Evolutionary conservation across 2,797 vertebrate genomes (phyloP).

Genomic region (Pampus argenteus): DNA sequence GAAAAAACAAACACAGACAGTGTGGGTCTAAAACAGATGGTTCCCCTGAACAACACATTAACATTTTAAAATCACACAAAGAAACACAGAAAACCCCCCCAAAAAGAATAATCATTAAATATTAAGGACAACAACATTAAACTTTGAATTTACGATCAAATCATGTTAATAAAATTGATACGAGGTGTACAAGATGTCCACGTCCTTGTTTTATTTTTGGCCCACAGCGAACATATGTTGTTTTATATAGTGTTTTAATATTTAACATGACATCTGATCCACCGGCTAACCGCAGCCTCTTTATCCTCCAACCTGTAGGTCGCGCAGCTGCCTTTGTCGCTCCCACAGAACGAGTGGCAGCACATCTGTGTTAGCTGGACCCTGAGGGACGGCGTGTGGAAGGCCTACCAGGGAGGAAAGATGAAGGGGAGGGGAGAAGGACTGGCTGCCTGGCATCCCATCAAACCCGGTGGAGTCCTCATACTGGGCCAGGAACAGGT

Average conservation of each 20-base stretch:
- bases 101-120: neutral
- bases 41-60: slow-evolving; percentile 15
- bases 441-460: slow-evolving; percentile 95
- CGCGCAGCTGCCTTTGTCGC: slow-evolving; percentile 92
- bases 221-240: neutral
- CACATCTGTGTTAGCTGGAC: slow-evolving; percentile 96
- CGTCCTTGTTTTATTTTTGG: slow-evolving; percentile 5
- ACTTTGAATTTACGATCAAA: neutral
- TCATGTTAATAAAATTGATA: neutral
- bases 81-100: neutral
- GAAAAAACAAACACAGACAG: neutral
- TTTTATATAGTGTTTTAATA: slow-evolving; percentile 16
- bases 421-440: slow-evolving; percentile 92
- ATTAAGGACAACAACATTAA: neutral
- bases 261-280: neutral
- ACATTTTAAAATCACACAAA: slow-evolving; percentile 6
- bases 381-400: slow-evolving; percentile 95
- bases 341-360: slow-evolving; percentile 92
- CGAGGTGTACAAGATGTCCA: neutral
- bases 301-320: slow-evolving; percentile 81
- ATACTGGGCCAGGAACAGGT: slow-evolving; percentile 99
- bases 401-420: slow-evolving; percentile 93
- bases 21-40: slow-evolving; percentile 1
- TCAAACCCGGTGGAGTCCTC: slow-evolving; percentile 93
- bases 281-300: neutral